Percentiles rank a stretch among this genome's conserved stretches.
Conservation (phyloP, 2,888 invertebrate species). For the Drosophila seclusa region DNA sequence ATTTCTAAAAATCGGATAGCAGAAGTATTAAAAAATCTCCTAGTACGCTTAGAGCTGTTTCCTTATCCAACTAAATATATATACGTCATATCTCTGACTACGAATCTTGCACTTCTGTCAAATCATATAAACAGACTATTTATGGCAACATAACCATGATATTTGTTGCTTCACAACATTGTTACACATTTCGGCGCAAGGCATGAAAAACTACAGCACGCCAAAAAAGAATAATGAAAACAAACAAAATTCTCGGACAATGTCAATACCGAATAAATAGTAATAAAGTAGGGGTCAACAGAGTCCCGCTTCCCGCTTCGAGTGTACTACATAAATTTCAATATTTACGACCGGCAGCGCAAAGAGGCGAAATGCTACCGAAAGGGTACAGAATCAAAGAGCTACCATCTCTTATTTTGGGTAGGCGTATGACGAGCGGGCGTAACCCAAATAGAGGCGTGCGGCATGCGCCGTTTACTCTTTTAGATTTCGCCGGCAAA, state of each 20-base stretch:
- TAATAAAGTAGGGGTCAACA: slow-evolving; percentile 58
- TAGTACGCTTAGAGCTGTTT: not conserved
- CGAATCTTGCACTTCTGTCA: not conserved
- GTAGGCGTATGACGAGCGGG: slow-evolving; percentile 74
- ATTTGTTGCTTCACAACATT: slow-evolving; percentile 26
- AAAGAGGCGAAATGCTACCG: slow-evolving; percentile 44
- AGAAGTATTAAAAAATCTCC: not conserved
- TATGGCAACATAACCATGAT: slow-evolving; percentile 10
- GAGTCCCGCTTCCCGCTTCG: slow-evolving; percentile 18
- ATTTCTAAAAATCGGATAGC: not conserved
- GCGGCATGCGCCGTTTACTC: slow-evolving; percentile 50
- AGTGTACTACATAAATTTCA: slow-evolving; percentile 74
- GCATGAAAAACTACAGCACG: slow-evolving; percentile 36
- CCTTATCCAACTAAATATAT: not conserved
- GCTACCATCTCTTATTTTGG: slow-evolving; percentile 39
- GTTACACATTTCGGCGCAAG: slow-evolving; percentile 28
- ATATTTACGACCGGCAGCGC: slow-evolving; percentile 70
- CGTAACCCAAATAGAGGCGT: slow-evolving; percentile 77
- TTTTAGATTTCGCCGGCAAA: slow-evolving; percentile 31
- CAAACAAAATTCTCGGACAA: slow-evolving; percentile 19
- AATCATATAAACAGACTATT: not conserved
- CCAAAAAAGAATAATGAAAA: slow-evolving; percentile 10
- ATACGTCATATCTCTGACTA: not conserved
- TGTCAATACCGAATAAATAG: slow-evolving; percentile 63
- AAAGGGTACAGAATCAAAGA: slow-evolving; percentile 49